These are phyloP conservation scores for Enteromius afrohamiltoni DNA, from an alignment of 2,797 vertebrate species.

Conservation along the genomic window DNA sequence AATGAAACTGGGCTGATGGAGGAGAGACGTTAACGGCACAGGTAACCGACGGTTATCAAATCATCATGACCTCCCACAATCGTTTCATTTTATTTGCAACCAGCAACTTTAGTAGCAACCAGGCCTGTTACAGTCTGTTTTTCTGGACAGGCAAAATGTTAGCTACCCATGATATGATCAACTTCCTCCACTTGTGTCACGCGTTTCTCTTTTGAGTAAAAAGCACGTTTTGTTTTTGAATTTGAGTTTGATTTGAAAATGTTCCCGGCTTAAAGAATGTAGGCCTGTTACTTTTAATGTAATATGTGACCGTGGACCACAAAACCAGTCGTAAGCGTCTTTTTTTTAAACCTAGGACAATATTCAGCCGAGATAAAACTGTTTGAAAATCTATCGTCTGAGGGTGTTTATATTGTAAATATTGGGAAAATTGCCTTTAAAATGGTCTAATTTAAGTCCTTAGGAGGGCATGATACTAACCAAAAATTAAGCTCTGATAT, in stretches of 20 bases:
- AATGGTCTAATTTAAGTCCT: too few relatives aligned
- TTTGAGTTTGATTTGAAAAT: too few relatives aligned
- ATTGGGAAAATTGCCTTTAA: too few relatives aligned
- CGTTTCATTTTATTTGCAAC: not conserved
- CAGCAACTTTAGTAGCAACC: not conserved
- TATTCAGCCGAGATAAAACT: too few relatives aligned
- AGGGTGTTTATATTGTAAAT: too few relatives aligned
- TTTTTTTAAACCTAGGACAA: too few relatives aligned
- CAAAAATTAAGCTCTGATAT: too few relatives aligned
- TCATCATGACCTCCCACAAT: too few relatives aligned
- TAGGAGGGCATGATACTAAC: too few relatives aligned
- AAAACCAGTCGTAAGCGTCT: too few relatives aligned
- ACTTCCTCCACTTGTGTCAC: not conserved
- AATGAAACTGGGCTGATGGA: not conserved
- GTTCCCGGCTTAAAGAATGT: not conserved
- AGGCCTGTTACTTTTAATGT: not conserved
- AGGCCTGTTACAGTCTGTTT: not conserved
- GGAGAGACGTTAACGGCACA: not conserved
- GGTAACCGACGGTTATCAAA: not conserved
- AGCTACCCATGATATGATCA: conserved; percentile 19
- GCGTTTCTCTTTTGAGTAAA: not conserved
- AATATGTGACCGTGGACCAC: not conserved
- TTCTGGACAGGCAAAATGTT: conserved; percentile 22
- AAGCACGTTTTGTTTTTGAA: conserved; percentile 5
- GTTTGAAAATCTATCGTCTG: too few relatives aligned